Evolutionary conservation across 1,140 invertebrate species (phyloP).

Genomic region (Wiebesia pumilae): DNA sequence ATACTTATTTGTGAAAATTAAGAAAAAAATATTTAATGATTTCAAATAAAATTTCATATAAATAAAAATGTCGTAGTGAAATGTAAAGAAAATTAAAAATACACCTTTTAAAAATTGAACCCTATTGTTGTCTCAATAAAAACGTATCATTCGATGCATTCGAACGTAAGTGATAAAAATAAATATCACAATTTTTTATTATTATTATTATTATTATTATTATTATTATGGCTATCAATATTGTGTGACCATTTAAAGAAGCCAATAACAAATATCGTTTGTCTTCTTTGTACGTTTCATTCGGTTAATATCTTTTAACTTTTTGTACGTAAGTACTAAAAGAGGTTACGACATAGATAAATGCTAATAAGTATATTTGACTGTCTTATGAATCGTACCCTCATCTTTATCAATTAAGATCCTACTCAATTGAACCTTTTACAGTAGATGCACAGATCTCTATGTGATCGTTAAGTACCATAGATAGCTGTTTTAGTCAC

Average conservation of each 20-base stretch:
- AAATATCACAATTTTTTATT: constrained; percentile 51
- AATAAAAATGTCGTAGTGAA: constrained; percentile 40
- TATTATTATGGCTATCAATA: constrained; percentile 43
- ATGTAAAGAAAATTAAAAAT: constrained; percentile 51
- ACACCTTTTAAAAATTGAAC: constrained; percentile 20
- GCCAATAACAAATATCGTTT: constrained; percentile 39
- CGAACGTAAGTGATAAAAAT: constrained; percentile 46
- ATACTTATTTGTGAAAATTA: not conserved
- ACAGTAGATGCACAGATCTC: constrained; percentile 16
- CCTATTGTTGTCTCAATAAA: constrained; percentile 36
- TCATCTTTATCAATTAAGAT: constrained; percentile 47
- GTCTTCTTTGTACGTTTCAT: constrained; percentile 38
- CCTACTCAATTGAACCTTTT: constrained; percentile 19
- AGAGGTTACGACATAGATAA: constrained; percentile 24
- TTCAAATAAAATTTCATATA: not conserved
- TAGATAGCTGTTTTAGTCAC: constrained; percentile 51
- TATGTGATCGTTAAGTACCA: constrained; percentile 46
- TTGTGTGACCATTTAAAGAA: constrained; percentile 38
- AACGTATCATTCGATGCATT: constrained; percentile 12
- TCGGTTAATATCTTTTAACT: constrained; percentile 36
- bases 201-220: too few species aligned
- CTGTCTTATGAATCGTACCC: constrained; percentile 32
- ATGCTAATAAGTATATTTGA: constrained; percentile 36
- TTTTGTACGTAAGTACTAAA: constrained; percentile 48
- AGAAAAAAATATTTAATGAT: not conserved